A percentile compares a stretch with the other conserved stretches of the same genome.
Conservation (phyloP, 1,140 invertebrate species). For the Polyergus mexicanus region DNA sequence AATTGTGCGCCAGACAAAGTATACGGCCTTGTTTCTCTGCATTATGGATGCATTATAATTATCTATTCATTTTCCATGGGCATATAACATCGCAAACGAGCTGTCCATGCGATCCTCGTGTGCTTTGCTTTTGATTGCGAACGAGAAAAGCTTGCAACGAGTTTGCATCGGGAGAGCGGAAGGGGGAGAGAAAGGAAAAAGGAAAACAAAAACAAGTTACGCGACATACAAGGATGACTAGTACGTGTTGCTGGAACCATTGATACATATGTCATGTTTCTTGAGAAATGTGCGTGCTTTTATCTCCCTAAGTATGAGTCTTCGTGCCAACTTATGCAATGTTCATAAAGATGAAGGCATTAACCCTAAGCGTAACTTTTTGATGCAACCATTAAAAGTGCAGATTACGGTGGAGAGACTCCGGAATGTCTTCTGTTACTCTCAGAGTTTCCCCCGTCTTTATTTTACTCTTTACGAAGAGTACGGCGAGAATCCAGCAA, state of each 20-base stretch:
- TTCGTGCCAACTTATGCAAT: slow-evolving; percentile 10
- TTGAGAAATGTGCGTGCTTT: slow-evolving; percentile 29
- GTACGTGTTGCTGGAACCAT: not conserved
- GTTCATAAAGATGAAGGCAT: slow-evolving; percentile 19
- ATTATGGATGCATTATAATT: slow-evolving; percentile 82
- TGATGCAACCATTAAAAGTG: slow-evolving; percentile 23
- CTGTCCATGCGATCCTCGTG: slow-evolving; percentile 72
- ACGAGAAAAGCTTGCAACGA: slow-evolving; percentile 41
- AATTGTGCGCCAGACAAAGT: slow-evolving; percentile 26
- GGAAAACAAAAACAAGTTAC: slow-evolving; percentile 20
- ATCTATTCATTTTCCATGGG: slow-evolving; percentile 81
- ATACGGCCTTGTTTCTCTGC: slow-evolving; percentile 68
- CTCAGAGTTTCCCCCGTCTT: slow-evolving; percentile 1
- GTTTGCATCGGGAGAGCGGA: not conserved
- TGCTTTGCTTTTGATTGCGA: slow-evolving; percentile 79
- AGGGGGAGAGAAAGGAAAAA: not conserved
- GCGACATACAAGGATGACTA: slow-evolving; percentile 15
- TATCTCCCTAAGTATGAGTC: not conserved
- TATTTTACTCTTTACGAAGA: not conserved
- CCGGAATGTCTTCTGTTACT: slow-evolving; percentile 7
- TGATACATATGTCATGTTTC: not conserved
- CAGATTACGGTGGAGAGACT: not conserved
- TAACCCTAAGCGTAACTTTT: slow-evolving; percentile 5
- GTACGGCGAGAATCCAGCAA: slow-evolving; percentile 1
- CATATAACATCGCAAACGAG: slow-evolving; percentile 77